Conservation (phyloP, 2,888 invertebrate species). For the Agapostemon virescens region DNA sequence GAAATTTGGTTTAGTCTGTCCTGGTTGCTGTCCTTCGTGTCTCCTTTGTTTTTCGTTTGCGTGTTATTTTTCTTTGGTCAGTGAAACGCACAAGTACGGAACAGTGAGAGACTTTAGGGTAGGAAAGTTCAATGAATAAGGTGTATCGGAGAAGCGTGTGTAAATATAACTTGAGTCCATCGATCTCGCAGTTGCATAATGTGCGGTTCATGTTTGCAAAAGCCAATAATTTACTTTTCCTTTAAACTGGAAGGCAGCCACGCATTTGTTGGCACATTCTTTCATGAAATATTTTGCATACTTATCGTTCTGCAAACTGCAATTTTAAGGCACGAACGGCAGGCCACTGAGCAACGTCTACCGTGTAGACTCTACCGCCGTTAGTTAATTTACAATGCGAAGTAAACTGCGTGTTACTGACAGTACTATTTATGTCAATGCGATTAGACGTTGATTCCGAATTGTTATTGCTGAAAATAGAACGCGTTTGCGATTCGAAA, state of each 20-base stretch:
- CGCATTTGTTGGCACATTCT: slow-evolving; percentile 22
- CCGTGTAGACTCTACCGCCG: not conserved
- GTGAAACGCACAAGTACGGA: not conserved
- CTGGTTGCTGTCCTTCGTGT: not conserved
- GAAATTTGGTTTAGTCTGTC: not conserved
- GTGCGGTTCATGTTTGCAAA: not conserved
- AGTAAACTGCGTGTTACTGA: slow-evolving; percentile 7
- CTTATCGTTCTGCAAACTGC: slow-evolving; percentile 20
- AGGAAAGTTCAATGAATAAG: not conserved
- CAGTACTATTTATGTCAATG: slow-evolving; percentile 10
- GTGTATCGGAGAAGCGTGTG: not conserved
- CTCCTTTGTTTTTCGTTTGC: too few species aligned
- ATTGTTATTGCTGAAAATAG: not conserved
- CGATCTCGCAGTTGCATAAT: not conserved
- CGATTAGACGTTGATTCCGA: not conserved
- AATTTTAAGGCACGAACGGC: slow-evolving; percentile 25
- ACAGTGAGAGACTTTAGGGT: too few species aligned
- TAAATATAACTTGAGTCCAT: not conserved
- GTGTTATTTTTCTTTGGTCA: too few species aligned
- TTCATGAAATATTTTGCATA: slow-evolving; percentile 35
- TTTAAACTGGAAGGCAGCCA: slow-evolving; percentile 3
- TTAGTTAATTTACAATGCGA: slow-evolving; percentile 29
- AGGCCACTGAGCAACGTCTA: not conserved
- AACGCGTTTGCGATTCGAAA: not conserved
- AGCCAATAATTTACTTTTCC: slow-evolving; percentile 2